Conservation (phyloP, 2,797 vertebrate genomes). For the Anguilla anguilla region DNA sequence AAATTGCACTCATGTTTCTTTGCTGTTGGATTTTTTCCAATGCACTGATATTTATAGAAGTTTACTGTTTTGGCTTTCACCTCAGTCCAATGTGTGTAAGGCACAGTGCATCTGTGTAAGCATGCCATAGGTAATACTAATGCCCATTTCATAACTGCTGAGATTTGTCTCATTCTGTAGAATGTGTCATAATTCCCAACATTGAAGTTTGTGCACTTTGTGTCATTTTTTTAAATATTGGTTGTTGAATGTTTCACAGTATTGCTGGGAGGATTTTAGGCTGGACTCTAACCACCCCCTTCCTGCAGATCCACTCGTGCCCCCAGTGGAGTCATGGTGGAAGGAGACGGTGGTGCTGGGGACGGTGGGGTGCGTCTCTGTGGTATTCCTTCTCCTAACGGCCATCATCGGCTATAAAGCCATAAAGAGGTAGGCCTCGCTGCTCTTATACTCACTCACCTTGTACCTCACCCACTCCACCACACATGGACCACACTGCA, state of each 20-base stretch:
- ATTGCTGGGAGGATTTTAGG: not conserved
- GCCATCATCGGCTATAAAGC: constrained; percentile 98
- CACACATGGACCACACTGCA: not conserved
- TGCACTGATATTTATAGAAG: not conserved
- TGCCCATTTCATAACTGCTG: not conserved
- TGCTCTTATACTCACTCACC: not conserved
- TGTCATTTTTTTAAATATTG: not conserved
- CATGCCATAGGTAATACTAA: not conserved
- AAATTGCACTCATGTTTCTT: not conserved
- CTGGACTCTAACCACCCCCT: constrained; percentile 12
- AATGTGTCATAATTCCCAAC: not conserved
- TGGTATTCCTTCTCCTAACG: constrained; percentile 87
- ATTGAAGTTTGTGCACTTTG: not conserved
- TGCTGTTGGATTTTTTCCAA: not conserved
- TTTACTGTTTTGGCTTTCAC: not conserved
- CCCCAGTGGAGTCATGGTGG: constrained; percentile 83
- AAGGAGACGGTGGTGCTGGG: constrained; percentile 84
- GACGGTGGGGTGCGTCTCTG: constrained; percentile 83
- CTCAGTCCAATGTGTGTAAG: not conserved
- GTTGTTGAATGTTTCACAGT: not conserved
- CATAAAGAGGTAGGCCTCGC: constrained; percentile 87
- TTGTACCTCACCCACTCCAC: not conserved
- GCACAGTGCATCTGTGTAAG: not conserved
- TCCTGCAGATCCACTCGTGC: constrained; percentile 70
- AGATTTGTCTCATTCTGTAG: not conserved